Evolutionary conservation across 2,113 vertebrate genomes (phyloP).

Genomic region (Microcebus jonahi): DNA sequence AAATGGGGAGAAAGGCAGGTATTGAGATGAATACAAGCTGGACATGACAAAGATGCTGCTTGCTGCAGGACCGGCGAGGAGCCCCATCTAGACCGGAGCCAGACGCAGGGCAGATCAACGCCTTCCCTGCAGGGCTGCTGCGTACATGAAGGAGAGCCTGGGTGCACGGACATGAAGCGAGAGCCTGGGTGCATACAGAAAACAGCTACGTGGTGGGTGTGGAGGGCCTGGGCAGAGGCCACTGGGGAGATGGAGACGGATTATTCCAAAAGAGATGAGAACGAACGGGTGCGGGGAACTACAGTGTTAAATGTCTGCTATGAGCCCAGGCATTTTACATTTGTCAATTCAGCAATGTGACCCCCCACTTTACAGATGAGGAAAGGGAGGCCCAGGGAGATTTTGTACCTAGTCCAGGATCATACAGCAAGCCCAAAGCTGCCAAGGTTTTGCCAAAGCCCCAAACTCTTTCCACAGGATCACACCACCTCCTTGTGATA

Average conservation of each 20-base stretch:
- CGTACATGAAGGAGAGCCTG: rapidly evolving
- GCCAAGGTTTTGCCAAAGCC: background rate
- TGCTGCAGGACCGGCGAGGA: background rate
- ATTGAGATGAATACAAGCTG: too few relatives aligned
- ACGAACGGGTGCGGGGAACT: rapidly evolving
- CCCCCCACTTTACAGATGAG: background rate
- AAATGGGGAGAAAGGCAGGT: background rate
- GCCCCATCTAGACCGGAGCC: rapidly evolving
- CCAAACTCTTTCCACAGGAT: background rate
- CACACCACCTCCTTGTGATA: background rate
- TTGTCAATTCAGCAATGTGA: background rate
- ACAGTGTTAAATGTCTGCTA: background rate
- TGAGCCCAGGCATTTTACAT: background rate
- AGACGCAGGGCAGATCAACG: rapidly evolving
- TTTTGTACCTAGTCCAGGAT: background rate
- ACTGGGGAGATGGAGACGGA: background rate
- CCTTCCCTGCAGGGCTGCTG: rapidly evolving
- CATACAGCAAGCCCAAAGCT: background rate
- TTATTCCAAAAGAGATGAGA: background rate
- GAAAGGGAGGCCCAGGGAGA: background rate
- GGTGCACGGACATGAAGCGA: rapidly evolving
- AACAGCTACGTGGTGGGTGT: background rate
- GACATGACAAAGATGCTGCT: rapidly evolving
- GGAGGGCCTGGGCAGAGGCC: too few relatives aligned
- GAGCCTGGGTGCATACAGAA: rapidly evolving